Base-by-base conservation (phyloP, 2,888 invertebrate genomes). In the Phengaris arion region DNA sequence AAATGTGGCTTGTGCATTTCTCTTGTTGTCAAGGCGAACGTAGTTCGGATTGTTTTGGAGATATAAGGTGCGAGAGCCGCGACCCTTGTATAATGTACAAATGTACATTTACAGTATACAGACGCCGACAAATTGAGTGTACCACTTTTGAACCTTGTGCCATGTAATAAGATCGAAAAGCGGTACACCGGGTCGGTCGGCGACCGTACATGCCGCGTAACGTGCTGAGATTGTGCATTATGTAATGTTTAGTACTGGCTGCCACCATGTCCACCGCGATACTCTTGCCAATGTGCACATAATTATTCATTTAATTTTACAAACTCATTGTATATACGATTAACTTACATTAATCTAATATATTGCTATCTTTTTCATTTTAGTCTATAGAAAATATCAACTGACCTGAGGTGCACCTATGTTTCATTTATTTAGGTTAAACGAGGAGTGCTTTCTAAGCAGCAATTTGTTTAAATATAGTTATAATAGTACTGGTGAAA, bases 311-410 rank as follows among this genome's bases (percentile, higher is more conserved):
- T 86, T 88, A 88, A 89, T 91, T 91, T 92, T 91, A 92, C 89
- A 92, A 93, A 92, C 92, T 90, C 92, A 92, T 92, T 87, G 87
- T 70, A 79, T 59, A 81, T 90, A 91, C 87, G 86, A 90, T 90
- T 91, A 90, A 89, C 89, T 89, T 90, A 93, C 86, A 91, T 91
- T 93, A 93, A 82, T 90, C 93, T 93, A 92, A 90, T 90, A 91
- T 93, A 93, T 93, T 93, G 93, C 93, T 93, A 93, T 93, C 91
- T 88, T 92, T 89, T 93, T 90, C 92, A 89, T 87, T 91, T 92
- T 91, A 93, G 92, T 92, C 93, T 92, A 93, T 91, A 92, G 89
- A 90, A 86, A 84, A 78, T 87, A 88, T 88, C 88, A 87, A 91
- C 89, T 86, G 89, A 88, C 86, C 86, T 84, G 81, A 84, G 83